Evolutionary conservation across 2,888 invertebrate genomes (phyloP).

Genomic region (Sphaerophoria rueppellii): DNA sequence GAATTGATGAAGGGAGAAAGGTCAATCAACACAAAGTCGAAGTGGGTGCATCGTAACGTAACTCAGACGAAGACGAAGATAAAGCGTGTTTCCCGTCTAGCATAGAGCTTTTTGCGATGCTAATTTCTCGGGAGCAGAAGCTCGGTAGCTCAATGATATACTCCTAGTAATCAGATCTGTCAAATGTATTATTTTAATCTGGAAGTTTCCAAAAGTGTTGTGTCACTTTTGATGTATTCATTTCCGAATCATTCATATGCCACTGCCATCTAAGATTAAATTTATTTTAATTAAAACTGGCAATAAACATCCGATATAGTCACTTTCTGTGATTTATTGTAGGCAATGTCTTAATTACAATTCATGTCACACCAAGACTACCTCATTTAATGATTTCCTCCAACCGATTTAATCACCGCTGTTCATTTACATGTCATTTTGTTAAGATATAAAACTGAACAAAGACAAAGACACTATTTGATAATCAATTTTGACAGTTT

Average conservation of each 20-base stretch:
- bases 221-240: neutral
- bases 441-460: neutral
- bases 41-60: too few species aligned
- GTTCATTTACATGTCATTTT: slow-evolving; percentile 15
- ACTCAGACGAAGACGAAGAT: too few species aligned
- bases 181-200: too few species aligned
- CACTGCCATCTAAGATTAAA: neutral
- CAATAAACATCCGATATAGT: slow-evolving; percentile 8
- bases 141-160: too few species aligned
- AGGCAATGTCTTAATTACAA: slow-evolving; percentile 16
- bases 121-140: too few species aligned
- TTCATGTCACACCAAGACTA: slow-evolving; percentile 18
- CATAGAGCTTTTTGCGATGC: too few species aligned
- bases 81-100: too few species aligned
- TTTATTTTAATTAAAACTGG: slow-evolving; percentile 23
- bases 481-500: neutral
- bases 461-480: neutral
- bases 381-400: slow-evolving; percentile 25
- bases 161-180: too few species aligned
- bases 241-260: neutral
- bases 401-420: slow-evolving; percentile 1
- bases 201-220: too few species aligned
- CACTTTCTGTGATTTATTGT: slow-evolving; percentile 2
- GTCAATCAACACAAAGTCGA: too few species aligned
- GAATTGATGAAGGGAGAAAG: too few species aligned